Base-by-base conservation (phyloP, 2,113 vertebrate species). In the Protobothrops mucrosquamatus region DNA sequence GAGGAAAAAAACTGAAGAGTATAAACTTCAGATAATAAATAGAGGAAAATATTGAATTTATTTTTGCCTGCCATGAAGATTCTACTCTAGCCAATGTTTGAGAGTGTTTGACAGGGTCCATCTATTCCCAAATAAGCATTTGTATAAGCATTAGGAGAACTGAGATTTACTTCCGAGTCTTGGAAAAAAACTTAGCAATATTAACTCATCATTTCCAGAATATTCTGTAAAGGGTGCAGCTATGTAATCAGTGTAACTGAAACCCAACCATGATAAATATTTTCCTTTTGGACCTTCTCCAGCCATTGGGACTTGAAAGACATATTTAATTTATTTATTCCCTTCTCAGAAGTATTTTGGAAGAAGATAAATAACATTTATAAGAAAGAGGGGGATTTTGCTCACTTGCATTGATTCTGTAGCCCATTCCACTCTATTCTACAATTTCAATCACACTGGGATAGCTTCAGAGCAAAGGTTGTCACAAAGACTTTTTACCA, bases 331-430 rank as follows among this genome's bases (percentile, higher is more conserved):
- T 51, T 81, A 51, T 91, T 57, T 81, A 89, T 18, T 89, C 91
- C 18, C 7, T 90, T 54, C 55, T 86, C 61, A 11, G 14, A 11
- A 52, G 26, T 90, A 18, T 90, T 87, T 91, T 74, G 56, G 51
- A 94, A 94, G 56, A 22, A 26, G n/a, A 59, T 6, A 93, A 93
- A 93, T 92, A 22, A 39, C 34, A 87, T 39, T 23, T 14, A 85
- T 91, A 54, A 56, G 34, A 61, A 9, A 46, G 23, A 15, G 54
- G 14, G 9, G 2, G 48, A 34, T 85, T 87, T 88, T n/a, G 52
- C 59, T 48, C 43, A 51, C 12, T 29, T 24, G 4, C 29, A 26
- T 24, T 54, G 29, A 81, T 69, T 92, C 20, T 54, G 64, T 23
- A 69, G 61, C 52, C 15, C 61, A 7, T 81, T 56, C 59, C 26